phyloP scores from a whole-genome alignment of 2,888 invertebrate genomes.

The Eledone cirrhosa region DNA sequence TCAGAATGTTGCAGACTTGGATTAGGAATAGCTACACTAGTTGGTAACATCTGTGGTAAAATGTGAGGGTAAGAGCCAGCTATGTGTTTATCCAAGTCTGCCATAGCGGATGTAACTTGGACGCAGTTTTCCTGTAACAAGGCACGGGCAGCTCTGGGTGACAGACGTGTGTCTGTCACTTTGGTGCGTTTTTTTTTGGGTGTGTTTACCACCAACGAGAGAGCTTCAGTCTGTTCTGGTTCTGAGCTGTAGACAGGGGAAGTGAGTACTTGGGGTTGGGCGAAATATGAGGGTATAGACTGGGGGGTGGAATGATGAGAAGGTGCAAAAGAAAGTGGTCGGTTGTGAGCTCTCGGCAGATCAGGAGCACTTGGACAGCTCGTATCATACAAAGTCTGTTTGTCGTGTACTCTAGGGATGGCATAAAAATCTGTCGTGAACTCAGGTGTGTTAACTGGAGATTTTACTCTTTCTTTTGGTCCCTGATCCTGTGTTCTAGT shows the following conservation, averaged over 20 bases:
- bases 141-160: conserved; percentile 62
- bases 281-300: conserved; percentile 75
- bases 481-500: conserved; percentile 27
- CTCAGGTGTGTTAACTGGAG: conserved; percentile 32
- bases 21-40: conserved; percentile 95
- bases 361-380: conserved; percentile 45
- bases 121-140: conserved; percentile 56
- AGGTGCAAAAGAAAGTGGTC: conserved; percentile 54
- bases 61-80: conserved; percentile 75
- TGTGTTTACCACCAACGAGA: conserved; percentile 87
- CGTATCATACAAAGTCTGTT: conserved; percentile 55
- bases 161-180: conserved; percentile 74
- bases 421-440: conserved; percentile 35
- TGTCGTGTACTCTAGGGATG: conserved; percentile 49
- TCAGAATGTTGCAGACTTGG: conserved; percentile 80
- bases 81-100: conserved; percentile 43
- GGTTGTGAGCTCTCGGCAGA: conserved; percentile 39
- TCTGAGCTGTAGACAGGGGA: conserved; percentile 53
- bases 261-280: conserved; percentile 63
- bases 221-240: conserved; percentile 75
- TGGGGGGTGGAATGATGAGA: conserved; percentile 73
- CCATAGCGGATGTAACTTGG: conserved; percentile 38
- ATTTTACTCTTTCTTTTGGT: conserved; percentile 30
- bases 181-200: conserved; percentile 97
- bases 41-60: conserved; percentile 88